Conservation (phyloP, 2,113 vertebrate genomes). For the Hiodon tergisus region DNA sequence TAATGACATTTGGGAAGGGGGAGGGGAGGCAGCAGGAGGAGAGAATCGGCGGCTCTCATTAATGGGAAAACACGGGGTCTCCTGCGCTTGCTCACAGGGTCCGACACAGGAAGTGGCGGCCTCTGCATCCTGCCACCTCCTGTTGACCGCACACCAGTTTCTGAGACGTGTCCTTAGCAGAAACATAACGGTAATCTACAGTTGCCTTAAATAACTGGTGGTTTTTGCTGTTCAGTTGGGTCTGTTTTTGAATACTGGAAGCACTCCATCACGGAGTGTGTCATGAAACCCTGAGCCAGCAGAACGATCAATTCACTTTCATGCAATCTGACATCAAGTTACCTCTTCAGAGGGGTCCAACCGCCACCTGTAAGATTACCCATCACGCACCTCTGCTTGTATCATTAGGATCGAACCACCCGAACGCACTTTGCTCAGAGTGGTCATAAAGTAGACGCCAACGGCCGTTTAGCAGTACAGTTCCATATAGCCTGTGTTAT, state of each 20-base stretch:
- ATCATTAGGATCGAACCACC: conserved; percentile 2
- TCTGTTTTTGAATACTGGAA: not conserved
- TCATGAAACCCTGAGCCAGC: not conserved
- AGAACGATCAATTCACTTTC: not conserved
- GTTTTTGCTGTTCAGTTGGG: not conserved
- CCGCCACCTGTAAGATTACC: conserved; percentile 27
- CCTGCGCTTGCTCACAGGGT: not conserved
- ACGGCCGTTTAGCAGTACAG: conserved; percentile 8
- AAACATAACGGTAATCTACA: not conserved
- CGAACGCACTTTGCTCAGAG: not conserved
- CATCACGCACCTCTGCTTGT: not conserved
- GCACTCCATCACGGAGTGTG: not conserved
- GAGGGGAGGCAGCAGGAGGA: not conserved
- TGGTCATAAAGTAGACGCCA: conserved; percentile 24
- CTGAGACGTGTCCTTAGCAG: no score
- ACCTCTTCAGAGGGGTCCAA: not conserved
- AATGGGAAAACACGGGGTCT: conserved; percentile 3
- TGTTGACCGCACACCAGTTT: not conserved
- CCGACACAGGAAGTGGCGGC: not conserved
- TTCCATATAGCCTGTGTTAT: conserved; percentile 8
- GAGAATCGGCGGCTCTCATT: not conserved
- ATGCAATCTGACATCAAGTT: not conserved
- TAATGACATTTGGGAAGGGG: conserved; percentile 8
- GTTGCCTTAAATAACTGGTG: not conserved
- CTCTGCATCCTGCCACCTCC: not conserved